Evolutionary conservation across 2,113 vertebrate species (phyloP).

Genomic region (Burhinus oedicnemus): DNA sequence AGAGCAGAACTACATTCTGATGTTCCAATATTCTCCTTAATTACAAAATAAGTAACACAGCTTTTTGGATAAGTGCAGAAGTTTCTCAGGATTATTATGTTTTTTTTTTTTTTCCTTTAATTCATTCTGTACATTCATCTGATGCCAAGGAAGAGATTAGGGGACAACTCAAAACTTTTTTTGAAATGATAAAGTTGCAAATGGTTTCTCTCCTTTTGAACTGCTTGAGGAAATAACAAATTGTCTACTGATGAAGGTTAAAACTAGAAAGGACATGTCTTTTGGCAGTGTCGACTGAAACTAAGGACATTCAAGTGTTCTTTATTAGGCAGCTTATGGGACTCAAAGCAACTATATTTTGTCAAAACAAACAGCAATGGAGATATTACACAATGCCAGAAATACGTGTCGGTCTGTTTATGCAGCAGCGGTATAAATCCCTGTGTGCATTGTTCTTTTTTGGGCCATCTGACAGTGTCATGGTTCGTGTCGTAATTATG

Average conservation of each 20-base stretch:
- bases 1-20: neutral
- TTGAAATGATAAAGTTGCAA: neutral
- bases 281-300: constrained; percentile 23
- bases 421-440: constrained; percentile 41
- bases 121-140: neutral
- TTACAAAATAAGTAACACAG: neutral
- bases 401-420: neutral
- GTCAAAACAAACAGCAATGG: neutral
- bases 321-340: neutral
- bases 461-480: neutral
- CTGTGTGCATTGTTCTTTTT: neutral
- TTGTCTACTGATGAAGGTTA: neutral
- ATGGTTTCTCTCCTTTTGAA: neutral
- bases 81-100: neutral
- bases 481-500: neutral
- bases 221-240: neutral
- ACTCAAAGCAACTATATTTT: neutral
- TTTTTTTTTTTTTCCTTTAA: neutral
- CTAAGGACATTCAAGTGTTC: neutral
- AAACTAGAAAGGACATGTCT: constrained; percentile 13
- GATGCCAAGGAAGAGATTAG: neutral
- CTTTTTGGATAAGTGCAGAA: neutral
- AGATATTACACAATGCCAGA: constrained; percentile 8
- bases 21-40: neutral
- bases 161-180: neutral